Percentiles rank a stretch among this genome's conserved stretches.
phyloP scores from a whole-genome alignment of 2,888 invertebrate species.

The Congeria kusceri region DNA sequence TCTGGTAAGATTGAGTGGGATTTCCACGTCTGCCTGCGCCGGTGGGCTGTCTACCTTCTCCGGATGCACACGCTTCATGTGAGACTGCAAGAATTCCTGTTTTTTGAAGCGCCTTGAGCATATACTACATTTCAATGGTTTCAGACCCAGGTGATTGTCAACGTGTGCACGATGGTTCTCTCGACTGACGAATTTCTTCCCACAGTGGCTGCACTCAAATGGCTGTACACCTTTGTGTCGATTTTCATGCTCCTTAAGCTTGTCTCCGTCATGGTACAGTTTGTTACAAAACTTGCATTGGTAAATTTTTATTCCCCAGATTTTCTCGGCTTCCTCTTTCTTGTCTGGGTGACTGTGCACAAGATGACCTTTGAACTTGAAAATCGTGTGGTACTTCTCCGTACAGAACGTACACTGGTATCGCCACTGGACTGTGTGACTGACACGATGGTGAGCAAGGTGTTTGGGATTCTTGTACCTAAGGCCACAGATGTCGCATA shows the following conservation, averaged over 20 bases:
- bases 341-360: slow-evolving; percentile 31
- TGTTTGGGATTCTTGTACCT: slow-evolving; percentile 46
- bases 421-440: slow-evolving; percentile 37
- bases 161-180: slow-evolving; percentile 44
- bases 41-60: too few species aligned
- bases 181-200: slow-evolving; percentile 37
- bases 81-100: slow-evolving; percentile 25
- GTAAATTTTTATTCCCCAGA: slow-evolving; percentile 45
- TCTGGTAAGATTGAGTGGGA: too few species aligned
- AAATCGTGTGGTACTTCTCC: slow-evolving; percentile 40
- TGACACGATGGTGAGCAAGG: slow-evolving; percentile 42
- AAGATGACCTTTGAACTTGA: slow-evolving; percentile 48
- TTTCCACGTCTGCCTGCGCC: too few species aligned
- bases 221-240: slow-evolving; percentile 52
- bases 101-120: slow-evolving; percentile 47
- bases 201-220: slow-evolving; percentile 34
- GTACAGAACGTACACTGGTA: slow-evolving; percentile 50
- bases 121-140: slow-evolving; percentile 35
- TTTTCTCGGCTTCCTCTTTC: slow-evolving; percentile 42
- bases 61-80: slow-evolving; percentile 35
- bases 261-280: slow-evolving; percentile 43
- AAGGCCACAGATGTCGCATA: slow-evolving; percentile 54
- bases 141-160: slow-evolving; percentile 32
- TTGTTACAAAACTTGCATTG: slow-evolving; percentile 44
- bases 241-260: slow-evolving; percentile 40